phyloP scores from a whole-genome alignment of 2,888 invertebrate species.

The Adelognathus sp. region DNA sequence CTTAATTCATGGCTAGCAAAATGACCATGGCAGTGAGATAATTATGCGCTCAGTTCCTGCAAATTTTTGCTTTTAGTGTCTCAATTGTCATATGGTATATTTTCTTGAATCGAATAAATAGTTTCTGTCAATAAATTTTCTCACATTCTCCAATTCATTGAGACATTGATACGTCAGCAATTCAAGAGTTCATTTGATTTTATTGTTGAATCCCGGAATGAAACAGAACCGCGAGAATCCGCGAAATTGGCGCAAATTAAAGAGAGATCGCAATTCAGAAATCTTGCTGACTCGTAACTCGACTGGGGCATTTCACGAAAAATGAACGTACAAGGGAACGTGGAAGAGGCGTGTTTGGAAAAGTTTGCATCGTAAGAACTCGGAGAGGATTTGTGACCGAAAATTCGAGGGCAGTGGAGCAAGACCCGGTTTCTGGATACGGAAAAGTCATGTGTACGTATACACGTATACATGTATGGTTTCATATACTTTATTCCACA shows the following conservation, averaged over 20 bases:
- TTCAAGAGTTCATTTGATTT: background rate
- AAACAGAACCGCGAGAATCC: background rate
- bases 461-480: background rate
- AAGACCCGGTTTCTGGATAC: constrained; percentile 31
- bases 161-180: background rate
- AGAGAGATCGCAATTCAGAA: constrained; percentile 25
- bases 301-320: constrained; percentile 31
- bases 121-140: background rate
- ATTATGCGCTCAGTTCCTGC: too few relatives aligned
- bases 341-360: constrained; percentile 37
- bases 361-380: constrained; percentile 1
- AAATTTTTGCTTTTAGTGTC: too few relatives aligned
- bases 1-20: too few relatives aligned
- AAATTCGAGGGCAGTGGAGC: constrained; percentile 51
- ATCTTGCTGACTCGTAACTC: constrained; percentile 36
- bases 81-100: too few relatives aligned
- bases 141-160: background rate
- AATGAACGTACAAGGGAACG: constrained; percentile 42
- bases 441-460: background rate
- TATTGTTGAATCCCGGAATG: background rate
- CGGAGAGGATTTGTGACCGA: constrained; percentile 29
- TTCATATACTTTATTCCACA: background rate
- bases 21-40: too few relatives aligned
- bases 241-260: background rate
- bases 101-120: background rate